Base-by-base conservation (phyloP, 30 jellyfish, hydroid and myxozoan species). In the Cassiopea xamachana region DNA sequence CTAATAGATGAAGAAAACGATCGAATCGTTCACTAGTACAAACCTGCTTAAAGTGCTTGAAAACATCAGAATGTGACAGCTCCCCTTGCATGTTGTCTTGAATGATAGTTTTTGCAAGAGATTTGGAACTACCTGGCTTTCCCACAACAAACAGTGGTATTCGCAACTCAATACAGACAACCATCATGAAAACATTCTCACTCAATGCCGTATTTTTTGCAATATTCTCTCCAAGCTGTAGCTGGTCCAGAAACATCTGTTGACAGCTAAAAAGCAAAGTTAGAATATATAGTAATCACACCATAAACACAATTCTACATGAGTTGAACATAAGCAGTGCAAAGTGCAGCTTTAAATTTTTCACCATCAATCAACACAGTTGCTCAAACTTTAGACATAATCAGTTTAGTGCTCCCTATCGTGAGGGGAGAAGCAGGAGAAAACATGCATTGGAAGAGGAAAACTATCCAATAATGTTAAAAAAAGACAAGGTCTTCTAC, bases 81-180 rank as follows among this genome's bases (percentile, higher is more conserved):
- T 60, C 70, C 39, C 98, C 98, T 85, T 93, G 98, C 98, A 93
- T 93, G 80, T 84, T 87, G 79, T 93, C 98, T 69, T 88, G 96
- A 39, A 93, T 75, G 43, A 93, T 88, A 1, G 97, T 87, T 72
- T 93, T 93, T 14, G 97, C 97, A 9, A 92, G 92, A 64, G 97
- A 92, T 73, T 92, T 92, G 15, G 94, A 85, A 50, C 97, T 92
- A 19, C 97, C 97, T 46, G 97, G 97, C 60, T 92, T 92, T 8
- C 97, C 97, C 60, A 92, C 97, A 44, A 93, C 96, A 77, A 93
- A 93, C 1, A 93, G 88, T 27, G 98, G 98, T 45, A 93, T 93
- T 68, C 96, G 75, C 84, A 93, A 73, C 60, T 93, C 98, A 51
- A 88, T 93, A 89, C 98, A 93, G 1, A 93, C 81, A 3, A 88